These are phyloP conservation scores for Cyclopterus lumpus DNA, from an alignment of 2,797 vertebrate species.

Conservation along the genomic window DNA sequence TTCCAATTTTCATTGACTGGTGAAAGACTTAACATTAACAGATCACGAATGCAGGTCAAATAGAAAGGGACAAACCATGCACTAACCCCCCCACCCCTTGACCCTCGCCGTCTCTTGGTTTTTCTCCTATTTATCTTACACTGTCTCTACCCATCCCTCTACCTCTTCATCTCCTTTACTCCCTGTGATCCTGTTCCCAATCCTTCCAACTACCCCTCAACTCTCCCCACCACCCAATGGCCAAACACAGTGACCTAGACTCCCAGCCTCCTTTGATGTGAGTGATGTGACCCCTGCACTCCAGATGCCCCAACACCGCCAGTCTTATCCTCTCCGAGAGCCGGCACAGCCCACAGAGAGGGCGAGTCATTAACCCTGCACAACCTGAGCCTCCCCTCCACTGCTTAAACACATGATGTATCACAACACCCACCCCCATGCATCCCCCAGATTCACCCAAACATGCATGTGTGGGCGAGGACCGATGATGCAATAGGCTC, in stretches of 20 bases:
- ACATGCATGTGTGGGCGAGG: constrained; percentile 83
- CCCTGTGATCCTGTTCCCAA: constrained; percentile 55
- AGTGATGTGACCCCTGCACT: constrained; percentile 82
- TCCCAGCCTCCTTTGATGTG: constrained; percentile 85
- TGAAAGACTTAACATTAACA: constrained; percentile 15
- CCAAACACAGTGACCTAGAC: constrained; percentile 81
- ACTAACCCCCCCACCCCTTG: constrained; percentile 34
- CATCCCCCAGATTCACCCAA: constrained; percentile 76
- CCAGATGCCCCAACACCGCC: constrained; percentile 83
- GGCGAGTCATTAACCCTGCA: constrained; percentile 84
- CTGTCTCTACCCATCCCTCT: constrained; percentile 47
- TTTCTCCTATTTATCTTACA: constrained; percentile 52
- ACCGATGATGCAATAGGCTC: constrained; percentile 79
- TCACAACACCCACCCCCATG: constrained; percentile 68
- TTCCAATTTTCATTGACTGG: neutral
- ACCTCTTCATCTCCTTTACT: constrained; percentile 58
- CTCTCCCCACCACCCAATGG: constrained; percentile 68
- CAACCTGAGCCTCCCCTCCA: constrained; percentile 75
- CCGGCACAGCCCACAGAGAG: constrained; percentile 73
- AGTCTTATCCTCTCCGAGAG: constrained; percentile 82
- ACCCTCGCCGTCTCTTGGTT: constrained; percentile 38
- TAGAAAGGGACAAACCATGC: constrained; percentile 28
- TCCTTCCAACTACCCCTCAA: constrained; percentile 48
- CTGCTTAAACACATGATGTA: constrained; percentile 87
- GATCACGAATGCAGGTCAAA: constrained; percentile 17